phyloP scores from a whole-genome alignment of 1,140 invertebrate species.

The Bombus waltoni region DNA sequence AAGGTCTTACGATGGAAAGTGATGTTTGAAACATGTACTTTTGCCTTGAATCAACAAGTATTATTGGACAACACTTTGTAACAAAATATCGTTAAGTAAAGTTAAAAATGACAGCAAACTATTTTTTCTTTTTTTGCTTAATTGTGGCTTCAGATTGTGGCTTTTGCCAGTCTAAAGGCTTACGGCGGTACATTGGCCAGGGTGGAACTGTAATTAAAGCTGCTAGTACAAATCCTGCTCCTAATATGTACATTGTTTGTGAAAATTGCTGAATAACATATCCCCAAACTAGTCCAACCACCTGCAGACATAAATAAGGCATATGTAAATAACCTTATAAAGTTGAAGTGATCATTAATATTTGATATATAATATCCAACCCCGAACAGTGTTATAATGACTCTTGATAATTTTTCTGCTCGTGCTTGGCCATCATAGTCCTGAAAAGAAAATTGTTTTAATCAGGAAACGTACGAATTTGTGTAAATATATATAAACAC shows the following conservation, averaged over 20 bases:
- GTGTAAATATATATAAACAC: not conserved
- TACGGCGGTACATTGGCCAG: slow-evolving; percentile 95
- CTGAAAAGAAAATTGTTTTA: slow-evolving; percentile 79
- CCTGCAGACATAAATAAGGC: slow-evolving; percentile 76
- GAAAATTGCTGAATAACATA: slow-evolving; percentile 97
- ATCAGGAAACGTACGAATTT: not conserved
- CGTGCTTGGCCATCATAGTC: slow-evolving; percentile 96
- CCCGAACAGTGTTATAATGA: slow-evolving; percentile 95
- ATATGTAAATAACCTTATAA: not conserved
- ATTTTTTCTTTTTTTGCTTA: slow-evolving; percentile 81
- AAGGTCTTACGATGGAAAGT: slow-evolving; percentile 19
- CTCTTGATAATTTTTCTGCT: slow-evolving; percentile 93
- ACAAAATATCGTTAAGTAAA: slow-evolving; percentile 38
- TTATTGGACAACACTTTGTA: not conserved
- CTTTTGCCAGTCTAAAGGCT: slow-evolving; percentile 96
- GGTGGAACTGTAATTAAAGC: slow-evolving; percentile 93
- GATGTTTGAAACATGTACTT: not conserved
- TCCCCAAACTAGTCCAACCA: slow-evolving; percentile 95
- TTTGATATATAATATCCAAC: slow-evolving; percentile 79
- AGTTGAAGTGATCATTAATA: not conserved
- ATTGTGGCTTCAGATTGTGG: slow-evolving; percentile 79
- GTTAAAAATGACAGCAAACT: slow-evolving; percentile 23
- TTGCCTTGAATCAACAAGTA: not conserved
- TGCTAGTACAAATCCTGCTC: slow-evolving; percentile 93
- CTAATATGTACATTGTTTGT: slow-evolving; percentile 96